Percentiles rank a stretch among this genome's conserved stretches.
Conservation (phyloP, 2,113 vertebrate species). For the Strix aluco region DNA sequence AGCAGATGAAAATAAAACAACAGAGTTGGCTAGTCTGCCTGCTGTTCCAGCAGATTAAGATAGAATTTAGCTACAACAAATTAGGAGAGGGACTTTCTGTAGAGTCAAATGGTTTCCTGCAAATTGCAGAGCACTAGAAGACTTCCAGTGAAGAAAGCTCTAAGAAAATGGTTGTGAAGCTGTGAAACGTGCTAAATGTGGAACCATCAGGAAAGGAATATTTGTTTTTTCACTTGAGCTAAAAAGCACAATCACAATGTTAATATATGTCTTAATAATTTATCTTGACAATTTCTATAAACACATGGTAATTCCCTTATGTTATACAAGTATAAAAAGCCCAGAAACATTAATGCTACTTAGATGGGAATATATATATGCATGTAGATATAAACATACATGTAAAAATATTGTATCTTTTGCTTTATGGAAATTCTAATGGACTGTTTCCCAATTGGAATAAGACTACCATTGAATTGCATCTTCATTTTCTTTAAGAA, state of each 20-base stretch:
- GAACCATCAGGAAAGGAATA: neutral
- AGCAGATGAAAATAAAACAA: constrained; percentile 4
- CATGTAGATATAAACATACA: neutral
- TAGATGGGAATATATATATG: neutral
- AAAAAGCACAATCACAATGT: neutral
- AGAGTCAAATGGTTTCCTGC: neutral
- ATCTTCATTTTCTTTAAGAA: neutral
- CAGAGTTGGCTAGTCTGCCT: neutral
- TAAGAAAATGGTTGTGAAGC: neutral
- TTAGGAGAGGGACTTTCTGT: neutral
- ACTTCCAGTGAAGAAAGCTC: neutral
- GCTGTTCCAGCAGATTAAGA: neutral
- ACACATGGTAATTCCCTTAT: neutral
- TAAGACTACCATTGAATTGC: neutral
- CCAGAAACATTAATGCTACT: neutral
- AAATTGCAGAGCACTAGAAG: neutral
- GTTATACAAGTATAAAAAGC: neutral
- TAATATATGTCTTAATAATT: neutral
- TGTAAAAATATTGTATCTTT: neutral
- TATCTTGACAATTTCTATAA: neutral
- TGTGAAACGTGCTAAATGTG: neutral
- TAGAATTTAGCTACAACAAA: neutral
- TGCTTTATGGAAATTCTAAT: neutral
- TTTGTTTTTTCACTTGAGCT: neutral
- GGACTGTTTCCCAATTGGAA: neutral